Base-by-base conservation (phyloP, 2,888 invertebrate species). In the Molorchus minor region DNA sequence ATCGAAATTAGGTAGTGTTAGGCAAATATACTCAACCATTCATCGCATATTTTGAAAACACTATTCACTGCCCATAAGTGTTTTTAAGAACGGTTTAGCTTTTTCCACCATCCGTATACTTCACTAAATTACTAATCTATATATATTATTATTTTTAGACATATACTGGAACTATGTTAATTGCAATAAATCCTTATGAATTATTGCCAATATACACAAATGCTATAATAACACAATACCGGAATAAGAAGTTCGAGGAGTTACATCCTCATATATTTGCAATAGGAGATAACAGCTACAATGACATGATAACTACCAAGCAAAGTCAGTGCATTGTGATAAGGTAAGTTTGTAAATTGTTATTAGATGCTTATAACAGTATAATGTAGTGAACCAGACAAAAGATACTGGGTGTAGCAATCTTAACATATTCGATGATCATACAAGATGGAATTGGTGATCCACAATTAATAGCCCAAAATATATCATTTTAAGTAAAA, bases 111-210 rank as follows among this genome's bases (percentile, higher is more conserved):
- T n/a, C n/a, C n/a, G n/a, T n/a, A n/a, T n/a, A n/a, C n/a, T n/a
- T n/a, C n/a, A n/a, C n/a, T n/a, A n/a, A n/a, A 25, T 25, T 25
- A 3, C 25, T 25, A 25, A 25, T 8, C 3, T 25, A 8, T 25
- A 5, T 25, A 8, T 25, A 54, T 57, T 56, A 12, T 47, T 41
- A 51, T 62, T 81, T 83, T 56, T 80, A 97, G 96, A 97, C 97
- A 0, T 97, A 95, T 79, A 96, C 95, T 0, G 96, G 97, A 5
- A 88, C 93, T 1, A 96, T 98, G 88, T 84, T 98, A 75, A 91
- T 98, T 69, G 96, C 97, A 2, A 91, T 98, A 30, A 98, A 98
- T 82, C 97, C 97, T 0, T 97, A 97, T 77, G 92, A 96, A 82
- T 88, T 94, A 61, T 83, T 98, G 61, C 93, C 96, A n/a, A 96